Base-by-base conservation (phyloP, 2,888 invertebrate genomes). In the Drosophila ustulata region DNA sequence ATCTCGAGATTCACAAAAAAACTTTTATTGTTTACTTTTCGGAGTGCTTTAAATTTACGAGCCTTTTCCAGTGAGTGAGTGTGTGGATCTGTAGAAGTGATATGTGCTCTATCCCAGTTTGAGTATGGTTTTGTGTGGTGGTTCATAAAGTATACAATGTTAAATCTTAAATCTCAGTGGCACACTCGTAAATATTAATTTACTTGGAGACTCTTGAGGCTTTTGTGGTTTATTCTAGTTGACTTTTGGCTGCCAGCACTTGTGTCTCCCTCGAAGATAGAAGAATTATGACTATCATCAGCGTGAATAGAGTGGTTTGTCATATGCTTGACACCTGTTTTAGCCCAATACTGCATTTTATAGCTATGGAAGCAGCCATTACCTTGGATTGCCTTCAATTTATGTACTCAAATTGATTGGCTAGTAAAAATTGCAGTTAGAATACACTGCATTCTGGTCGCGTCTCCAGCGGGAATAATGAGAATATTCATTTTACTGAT, bases 181-280 rank as follows among this genome's bases (percentile, higher is more conserved):
- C 65, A 47, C 51, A 68, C 64, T 75, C 74, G 78, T 87, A 85
- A 85, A 87, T 85, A 80, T 87, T 87, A 84, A 85, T 85, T 87
- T 84, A 82, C 80, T 84, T 71, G 55, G 61, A 55, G n/a, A 71
- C 73, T 78, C 77, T 76, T 75, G 59, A 30, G 63, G 67, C 55
- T 71, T 53, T 66, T 62, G 51, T 70, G 49, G 53, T 41, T 70
- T 51, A 23, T 68, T 68, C 64, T 56, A 52, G 72, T 69, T 70
- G 53, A 67, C 69, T 72, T 71, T 75, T 66, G 49, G 61, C 53
- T 55, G 46, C 32, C 41, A 8, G 39, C 50, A 39, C 58, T 65
- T 74, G 57, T 45, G 51, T 30, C 51, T 66, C 49, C 47, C 46
- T 32, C 39, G 28, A 25, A 64, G 51, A 66, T 63, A 65, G 26